phyloP scores from a whole-genome alignment of 2,113 vertebrate species.

The Notothenia coriiceps region DNA sequence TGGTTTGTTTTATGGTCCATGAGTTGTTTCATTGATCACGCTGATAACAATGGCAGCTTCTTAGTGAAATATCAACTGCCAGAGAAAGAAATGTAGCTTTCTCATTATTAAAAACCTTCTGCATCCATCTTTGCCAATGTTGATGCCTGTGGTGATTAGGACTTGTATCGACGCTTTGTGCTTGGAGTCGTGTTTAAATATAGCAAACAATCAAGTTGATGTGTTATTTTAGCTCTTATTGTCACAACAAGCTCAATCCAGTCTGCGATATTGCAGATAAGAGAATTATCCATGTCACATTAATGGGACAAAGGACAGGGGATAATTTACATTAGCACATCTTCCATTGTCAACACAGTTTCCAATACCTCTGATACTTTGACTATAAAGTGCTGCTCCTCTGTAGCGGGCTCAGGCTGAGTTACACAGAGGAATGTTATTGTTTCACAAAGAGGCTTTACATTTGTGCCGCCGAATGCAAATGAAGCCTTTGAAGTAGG shows the following conservation, averaged over 20 bases:
- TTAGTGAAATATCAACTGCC: conserved; percentile 55
- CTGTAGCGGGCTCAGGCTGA: conserved; percentile 53
- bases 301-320: conserved; percentile 39
- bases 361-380: conserved; percentile 48
- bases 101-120: conserved; percentile 46
- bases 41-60: conserved; percentile 48
- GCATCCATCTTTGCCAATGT: conserved; percentile 49
- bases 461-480: conserved; percentile 68
- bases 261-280: conserved; percentile 38
- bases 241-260: conserved; percentile 32
- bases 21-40: conserved; percentile 54
- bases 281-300: conserved; percentile 33
- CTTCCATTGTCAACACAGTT: conserved; percentile 53
- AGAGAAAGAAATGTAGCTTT: conserved; percentile 30
- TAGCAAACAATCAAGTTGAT: conserved; percentile 26
- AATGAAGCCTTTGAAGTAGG: conserved; percentile 74
- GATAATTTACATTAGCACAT: conserved; percentile 49
- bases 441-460: conserved; percentile 70
- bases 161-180: conserved; percentile 22
- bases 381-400: conserved; percentile 29
- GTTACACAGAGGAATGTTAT: conserved; percentile 59
- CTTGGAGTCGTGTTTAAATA: conserved; percentile 31
- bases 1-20: conserved; percentile 34
- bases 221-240: conserved; percentile 37
- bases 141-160: conserved; percentile 29